Evolutionary conservation across 2,113 vertebrate genomes (phyloP).

Genomic region (Anthoscopus minutus): DNA sequence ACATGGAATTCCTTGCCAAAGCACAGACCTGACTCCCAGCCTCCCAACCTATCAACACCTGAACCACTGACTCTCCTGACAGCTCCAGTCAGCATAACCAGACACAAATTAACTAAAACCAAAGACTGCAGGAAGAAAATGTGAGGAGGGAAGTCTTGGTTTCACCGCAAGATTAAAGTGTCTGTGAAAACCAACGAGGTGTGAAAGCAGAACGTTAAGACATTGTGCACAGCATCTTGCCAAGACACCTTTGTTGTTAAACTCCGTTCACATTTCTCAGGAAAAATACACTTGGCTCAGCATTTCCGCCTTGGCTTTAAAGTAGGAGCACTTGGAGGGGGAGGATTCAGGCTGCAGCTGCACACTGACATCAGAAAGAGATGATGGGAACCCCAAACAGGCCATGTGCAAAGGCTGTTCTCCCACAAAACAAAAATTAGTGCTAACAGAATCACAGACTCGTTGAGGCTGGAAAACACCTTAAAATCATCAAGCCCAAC

Average conservation of each 20-base stretch:
- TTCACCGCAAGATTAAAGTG: neutral
- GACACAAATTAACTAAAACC: neutral
- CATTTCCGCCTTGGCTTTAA: neutral
- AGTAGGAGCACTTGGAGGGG: neutral
- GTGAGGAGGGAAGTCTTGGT: neutral
- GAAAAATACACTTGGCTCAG: neutral
- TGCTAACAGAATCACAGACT: neutral
- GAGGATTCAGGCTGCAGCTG: neutral
- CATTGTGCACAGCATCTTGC: neutral
- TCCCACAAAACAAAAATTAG: neutral
- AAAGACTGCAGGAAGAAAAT: neutral
- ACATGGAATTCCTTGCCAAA: neutral
- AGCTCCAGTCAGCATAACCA: neutral
- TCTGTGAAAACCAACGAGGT: neutral
- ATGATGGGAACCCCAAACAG: neutral
- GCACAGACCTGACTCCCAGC: neutral
- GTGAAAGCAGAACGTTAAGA: conserved; percentile 15
- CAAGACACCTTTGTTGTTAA: neutral
- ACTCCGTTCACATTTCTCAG: neutral
- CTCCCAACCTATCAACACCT: neutral
- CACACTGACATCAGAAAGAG: neutral
- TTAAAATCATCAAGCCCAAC: neutral
- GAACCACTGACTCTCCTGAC: neutral
- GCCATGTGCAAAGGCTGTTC: neutral
- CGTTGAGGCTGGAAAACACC: neutral